phyloP scores from a whole-genome alignment of 2,888 invertebrate species.

The Iselma pallidipennis region DNA sequence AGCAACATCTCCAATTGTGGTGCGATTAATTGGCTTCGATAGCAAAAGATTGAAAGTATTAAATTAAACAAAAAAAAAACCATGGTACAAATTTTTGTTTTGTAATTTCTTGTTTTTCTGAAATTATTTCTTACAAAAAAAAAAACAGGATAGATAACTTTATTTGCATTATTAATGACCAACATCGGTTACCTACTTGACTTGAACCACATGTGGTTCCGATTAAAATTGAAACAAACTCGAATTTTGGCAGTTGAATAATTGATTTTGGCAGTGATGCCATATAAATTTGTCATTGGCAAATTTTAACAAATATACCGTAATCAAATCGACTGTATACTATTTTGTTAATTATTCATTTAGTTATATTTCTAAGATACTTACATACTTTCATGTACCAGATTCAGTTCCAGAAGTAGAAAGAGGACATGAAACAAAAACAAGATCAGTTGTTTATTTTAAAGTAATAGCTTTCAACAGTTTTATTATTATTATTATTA shows the following conservation, averaged over 20 bases:
- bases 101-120: neutral
- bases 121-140: neutral
- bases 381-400: conserved; percentile 16
- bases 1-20: neutral
- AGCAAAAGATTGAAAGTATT: neutral
- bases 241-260: conserved; percentile 4
- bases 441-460: neutral
- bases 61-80: neutral
- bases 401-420: neutral
- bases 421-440: neutral
- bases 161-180: neutral
- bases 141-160: neutral
- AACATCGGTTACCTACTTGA: neutral
- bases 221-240: neutral
- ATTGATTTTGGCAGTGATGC: conserved; percentile 5
- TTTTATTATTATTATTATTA: no score
- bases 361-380: conserved; percentile 5
- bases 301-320: neutral
- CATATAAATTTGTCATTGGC: neutral
- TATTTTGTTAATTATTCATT: neutral
- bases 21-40: neutral
- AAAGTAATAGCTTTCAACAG: neutral
- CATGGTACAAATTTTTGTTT: no score
- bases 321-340: neutral
- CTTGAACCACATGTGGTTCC: neutral